Base-by-base conservation (phyloP, 1,140 invertebrate species). In the Drosophila dunni region DNA sequence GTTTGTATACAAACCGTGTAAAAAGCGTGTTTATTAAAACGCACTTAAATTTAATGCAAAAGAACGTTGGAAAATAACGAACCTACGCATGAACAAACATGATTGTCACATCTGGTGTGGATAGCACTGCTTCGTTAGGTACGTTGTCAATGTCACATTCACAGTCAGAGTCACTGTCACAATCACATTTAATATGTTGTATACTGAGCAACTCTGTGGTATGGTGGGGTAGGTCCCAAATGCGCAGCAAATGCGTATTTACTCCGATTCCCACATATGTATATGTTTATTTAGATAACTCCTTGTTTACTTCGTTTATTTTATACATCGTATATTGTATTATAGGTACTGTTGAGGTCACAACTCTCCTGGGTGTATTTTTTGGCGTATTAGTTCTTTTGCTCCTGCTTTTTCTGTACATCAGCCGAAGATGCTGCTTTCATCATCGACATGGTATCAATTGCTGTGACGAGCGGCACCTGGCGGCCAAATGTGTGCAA, bases 341-440 rank as follows among this genome's bases (percentile, higher is more conserved):
- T 93, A 20, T 93, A 97, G 96, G 96, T 92, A 95, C 96, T 71
- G 94, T 95, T 79, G 96, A 96, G 93, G 95, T 96, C 93, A 96
- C 96, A 78, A 96, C 95, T 71, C 95, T 97, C 92, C 93, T 97
- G 62, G 96, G 96, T 85, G 96, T 95, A 61, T 95, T 97, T 69
- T 95, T 95, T 67, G 95, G 95, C 42, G 95, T 97, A 78, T 94
- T 96, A 13, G 94, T 96, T 33, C 93, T 97, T 29, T 93, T 97
- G 53, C 92, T 97, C 68, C 94, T 97, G n/a, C 94, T 97, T 75
- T 96, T 96, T 78, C 93, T 97, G 53, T 97, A 97, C 92, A 93
- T 97, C 56, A 96, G 96, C 91, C 96, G 96, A 79, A 95, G 95
- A 91, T 95, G 96, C 93, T 96, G 96, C 90, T 96, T 96, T 92